These are phyloP conservation scores for Papilio helenus DNA, from an alignment of 1,140 invertebrate species.

Conservation along the genomic window DNA sequence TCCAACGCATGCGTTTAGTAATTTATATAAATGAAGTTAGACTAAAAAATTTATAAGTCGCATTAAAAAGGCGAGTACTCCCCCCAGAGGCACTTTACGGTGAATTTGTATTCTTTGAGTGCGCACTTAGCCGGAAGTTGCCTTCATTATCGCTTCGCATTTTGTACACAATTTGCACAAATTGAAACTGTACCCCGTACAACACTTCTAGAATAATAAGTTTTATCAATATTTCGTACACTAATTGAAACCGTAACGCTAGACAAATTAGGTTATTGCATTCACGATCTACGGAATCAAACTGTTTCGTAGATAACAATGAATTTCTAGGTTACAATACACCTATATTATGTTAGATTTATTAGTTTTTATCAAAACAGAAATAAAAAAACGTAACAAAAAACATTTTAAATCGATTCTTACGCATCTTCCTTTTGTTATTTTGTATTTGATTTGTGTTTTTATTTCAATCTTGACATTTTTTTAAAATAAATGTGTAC, in stretches of 20 bases:
- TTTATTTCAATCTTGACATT: neutral
- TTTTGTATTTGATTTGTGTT: neutral
- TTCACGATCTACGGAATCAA: conserved; percentile 52
- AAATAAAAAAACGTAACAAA: neutral
- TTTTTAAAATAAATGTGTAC: neutral
- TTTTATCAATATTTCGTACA: conserved; percentile 52
- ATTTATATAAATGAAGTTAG: neutral
- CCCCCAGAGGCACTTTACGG: conserved; percentile 31
- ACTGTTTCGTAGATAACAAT: neutral
- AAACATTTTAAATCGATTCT: neutral
- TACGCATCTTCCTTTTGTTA: neutral
- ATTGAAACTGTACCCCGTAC: conserved; percentile 51
- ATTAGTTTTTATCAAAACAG: neutral
- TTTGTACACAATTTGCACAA: conserved; percentile 52
- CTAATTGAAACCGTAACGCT: neutral
- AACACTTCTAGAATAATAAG: conserved; percentile 58
- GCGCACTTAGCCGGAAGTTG: conserved; percentile 37
- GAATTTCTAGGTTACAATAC: neutral
- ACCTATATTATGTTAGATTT: neutral
- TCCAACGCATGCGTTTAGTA: neutral
- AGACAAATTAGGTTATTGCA: conserved; percentile 71
- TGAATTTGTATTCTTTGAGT: conserved; percentile 39
- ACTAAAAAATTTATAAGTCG: conserved; percentile 28
- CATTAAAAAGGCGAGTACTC: conserved; percentile 17
- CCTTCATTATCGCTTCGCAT: conserved; percentile 44